These are phyloP conservation scores for Spisula subtruncata DNA, from an alignment of 2,888 invertebrate species.

Conservation along the genomic window DNA sequence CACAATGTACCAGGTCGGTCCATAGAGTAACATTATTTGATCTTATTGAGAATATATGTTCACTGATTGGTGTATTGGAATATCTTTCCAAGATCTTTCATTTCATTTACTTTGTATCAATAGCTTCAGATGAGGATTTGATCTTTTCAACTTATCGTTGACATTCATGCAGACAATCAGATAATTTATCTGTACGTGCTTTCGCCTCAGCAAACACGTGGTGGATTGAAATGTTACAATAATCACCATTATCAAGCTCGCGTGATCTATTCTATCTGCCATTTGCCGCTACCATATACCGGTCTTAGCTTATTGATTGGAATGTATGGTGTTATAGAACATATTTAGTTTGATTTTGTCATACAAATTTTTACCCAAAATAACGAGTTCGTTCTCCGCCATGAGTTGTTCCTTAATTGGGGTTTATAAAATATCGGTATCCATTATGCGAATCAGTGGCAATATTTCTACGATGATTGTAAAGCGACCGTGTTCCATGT, in stretches of 20 bases:
- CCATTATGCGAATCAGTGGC: no score
- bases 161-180: constrained; percentile 15
- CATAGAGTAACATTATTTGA: not conserved
- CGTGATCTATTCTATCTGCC: not conserved
- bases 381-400: no score
- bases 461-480: no score
- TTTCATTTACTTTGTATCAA: not conserved
- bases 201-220: not conserved
- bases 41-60: not conserved
- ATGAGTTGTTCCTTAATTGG: no score
- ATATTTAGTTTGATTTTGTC: not conserved
- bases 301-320: not conserved
- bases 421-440: no score
- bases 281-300: not conserved
- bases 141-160: not conserved
- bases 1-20: no score
- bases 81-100: not conserved
- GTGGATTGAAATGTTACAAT: constrained; percentile 23
- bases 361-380: not conserved
- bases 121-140: not conserved
- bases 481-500: no score
- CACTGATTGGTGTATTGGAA: not conserved
- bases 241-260: not conserved
- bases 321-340: not conserved
- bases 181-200: not conserved